Percentiles rank a stretch among this genome's conserved stretches.
Conservation (phyloP, 2,888 invertebrate species). For the Nemotelus pantherinus region DNA sequence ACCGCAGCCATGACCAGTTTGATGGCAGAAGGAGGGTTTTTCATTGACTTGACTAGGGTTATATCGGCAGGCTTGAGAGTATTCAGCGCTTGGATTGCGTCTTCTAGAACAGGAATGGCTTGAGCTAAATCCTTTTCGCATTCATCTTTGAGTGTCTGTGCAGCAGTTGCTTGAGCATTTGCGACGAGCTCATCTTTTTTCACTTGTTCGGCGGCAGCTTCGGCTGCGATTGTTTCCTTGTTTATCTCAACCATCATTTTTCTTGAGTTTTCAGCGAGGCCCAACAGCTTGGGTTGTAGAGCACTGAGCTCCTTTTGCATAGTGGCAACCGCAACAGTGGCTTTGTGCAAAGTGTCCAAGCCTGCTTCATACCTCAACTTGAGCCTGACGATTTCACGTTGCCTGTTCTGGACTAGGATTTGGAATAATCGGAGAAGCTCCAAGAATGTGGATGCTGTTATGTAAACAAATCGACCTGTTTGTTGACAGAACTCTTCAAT, state of each 20-base stretch:
- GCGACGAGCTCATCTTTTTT: conserved; percentile 88
- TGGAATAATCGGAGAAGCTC: conserved; percentile 86
- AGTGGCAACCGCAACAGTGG: conserved; percentile 79
- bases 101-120: conserved; percentile 87
- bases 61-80: conserved; percentile 92
- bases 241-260: conserved; percentile 82
- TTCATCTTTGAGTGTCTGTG: conserved; percentile 85
- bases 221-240: conserved; percentile 80
- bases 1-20: conserved; percentile 71
- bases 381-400: conserved; percentile 74
- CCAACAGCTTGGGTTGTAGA: conserved; percentile 83
- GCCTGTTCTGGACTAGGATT: conserved; percentile 76
- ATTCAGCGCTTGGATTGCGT: conserved; percentile 86
- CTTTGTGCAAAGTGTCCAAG: conserved; percentile 81
- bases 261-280: conserved; percentile 81
- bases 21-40: conserved; percentile 88
- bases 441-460: conserved; percentile 89
- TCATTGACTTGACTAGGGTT: conserved; percentile 91
- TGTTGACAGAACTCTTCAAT: conserved; percentile 73
- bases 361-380: conserved; percentile 83
- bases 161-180: conserved; percentile 85
- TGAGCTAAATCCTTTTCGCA: conserved; percentile 93
- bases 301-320: conserved; percentile 83
- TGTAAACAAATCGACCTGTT: conserved; percentile 80
- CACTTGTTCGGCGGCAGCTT: conserved; percentile 80